Evolutionary conservation across 2,113 vertebrate genomes (phyloP).

Genomic region (Glaucomys volans): DNA sequence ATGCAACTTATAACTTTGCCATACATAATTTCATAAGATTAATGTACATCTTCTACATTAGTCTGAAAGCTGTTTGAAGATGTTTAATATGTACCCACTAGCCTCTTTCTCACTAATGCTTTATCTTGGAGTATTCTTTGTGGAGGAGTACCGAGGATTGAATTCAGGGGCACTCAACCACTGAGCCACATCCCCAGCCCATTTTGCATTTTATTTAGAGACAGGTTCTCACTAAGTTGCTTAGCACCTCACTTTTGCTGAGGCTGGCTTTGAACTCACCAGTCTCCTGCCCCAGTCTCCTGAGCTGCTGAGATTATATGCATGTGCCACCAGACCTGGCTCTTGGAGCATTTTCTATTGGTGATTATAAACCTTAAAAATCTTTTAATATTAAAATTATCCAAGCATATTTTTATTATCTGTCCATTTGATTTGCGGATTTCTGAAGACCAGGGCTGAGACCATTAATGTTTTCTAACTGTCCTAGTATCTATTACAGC

Average conservation of each 20-base stretch:
- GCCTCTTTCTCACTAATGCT: neutral
- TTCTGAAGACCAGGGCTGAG: neutral
- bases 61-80: neutral
- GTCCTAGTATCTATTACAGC: neutral
- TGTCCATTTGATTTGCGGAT: neutral
- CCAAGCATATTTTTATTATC: slow-evolving; percentile 49
- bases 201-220: no score
- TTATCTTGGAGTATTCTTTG: neutral
- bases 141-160: no score
- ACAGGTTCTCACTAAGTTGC: no score
- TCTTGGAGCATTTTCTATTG: neutral
- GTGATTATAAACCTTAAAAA: slow-evolving; percentile 17
- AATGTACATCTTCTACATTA: neutral
- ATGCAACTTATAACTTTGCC: neutral
- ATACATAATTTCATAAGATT: slow-evolving; percentile 14
- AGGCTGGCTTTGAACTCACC: no score
- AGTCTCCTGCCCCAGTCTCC: no score
- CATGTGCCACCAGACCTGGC: no score
- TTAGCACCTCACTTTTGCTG: no score
- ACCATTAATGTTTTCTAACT: neutral
- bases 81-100: slow-evolving; percentile 10
- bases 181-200: no score
- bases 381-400: slow-evolving; percentile 62
- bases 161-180: no score
- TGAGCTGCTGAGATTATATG: no score